A percentile compares a stretch with the other conserved stretches of the same genome.
phyloP scores from a whole-genome alignment of 2,113 vertebrate species.

The Stegastes partitus region DNA sequence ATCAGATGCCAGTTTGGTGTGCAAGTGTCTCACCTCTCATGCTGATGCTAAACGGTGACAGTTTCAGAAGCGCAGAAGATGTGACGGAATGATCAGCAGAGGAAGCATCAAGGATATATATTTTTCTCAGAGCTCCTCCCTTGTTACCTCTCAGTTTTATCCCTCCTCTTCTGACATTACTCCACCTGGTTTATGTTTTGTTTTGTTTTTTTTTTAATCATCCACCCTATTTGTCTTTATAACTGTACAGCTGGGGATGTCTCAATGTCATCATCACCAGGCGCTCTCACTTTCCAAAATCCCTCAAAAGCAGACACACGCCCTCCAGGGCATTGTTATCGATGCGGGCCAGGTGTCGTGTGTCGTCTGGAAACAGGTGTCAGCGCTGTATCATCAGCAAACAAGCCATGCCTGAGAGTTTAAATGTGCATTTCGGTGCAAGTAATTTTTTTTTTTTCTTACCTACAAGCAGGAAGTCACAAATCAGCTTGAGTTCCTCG shows the following conservation, averaged over 20 bases:
- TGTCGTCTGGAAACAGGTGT: constrained; percentile 10
- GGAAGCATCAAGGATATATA: constrained; percentile 67
- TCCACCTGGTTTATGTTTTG: constrained; percentile 23
- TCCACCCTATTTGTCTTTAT: background rate
- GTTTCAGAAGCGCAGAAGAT: constrained; percentile 28
- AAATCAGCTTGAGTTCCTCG: no score
- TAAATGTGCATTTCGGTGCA: no score
- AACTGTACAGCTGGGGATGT: background rate
- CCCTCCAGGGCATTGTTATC: constrained; percentile 35
- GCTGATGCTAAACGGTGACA: constrained; percentile 35
- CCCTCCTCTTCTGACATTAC: constrained; percentile 20
- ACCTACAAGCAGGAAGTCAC: no score
- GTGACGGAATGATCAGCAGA: constrained; percentile 14
- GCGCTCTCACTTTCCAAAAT: constrained; percentile 30
- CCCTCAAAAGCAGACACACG: constrained; percentile 28
- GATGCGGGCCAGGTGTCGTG: constrained; percentile 53
- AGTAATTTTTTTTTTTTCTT: no score
- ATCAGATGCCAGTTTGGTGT: background rate
- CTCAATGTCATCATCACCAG: background rate
- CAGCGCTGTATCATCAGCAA: background rate
- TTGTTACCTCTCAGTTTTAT: constrained; percentile 30
- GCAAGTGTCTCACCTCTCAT: constrained; percentile 82
- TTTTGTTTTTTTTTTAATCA: background rate
- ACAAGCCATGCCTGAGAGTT: no score
- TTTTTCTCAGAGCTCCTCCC: constrained; percentile 57